phyloP scores from a whole-genome alignment of 2,888 invertebrate species.

The Polyploca ridens region DNA sequence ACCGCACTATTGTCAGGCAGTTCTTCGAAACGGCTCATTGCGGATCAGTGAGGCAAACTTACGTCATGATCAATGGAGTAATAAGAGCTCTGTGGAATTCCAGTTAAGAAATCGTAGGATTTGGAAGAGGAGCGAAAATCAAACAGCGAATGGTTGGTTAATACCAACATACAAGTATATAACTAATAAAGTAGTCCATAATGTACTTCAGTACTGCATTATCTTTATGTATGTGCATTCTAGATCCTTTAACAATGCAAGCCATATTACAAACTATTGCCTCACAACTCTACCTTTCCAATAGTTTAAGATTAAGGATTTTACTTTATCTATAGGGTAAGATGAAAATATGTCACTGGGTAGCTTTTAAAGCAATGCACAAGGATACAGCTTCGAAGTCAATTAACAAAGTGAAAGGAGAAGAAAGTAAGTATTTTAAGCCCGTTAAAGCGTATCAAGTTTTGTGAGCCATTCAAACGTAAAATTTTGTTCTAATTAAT shows the following conservation, averaged over 20 bases:
- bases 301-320: not conserved
- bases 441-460: not conserved
- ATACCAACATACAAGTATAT: not conserved
- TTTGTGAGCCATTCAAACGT: slow-evolving; percentile 22
- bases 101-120: slow-evolving; percentile 4
- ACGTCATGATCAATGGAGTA: slow-evolving; percentile 33
- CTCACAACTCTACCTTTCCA: not conserved
- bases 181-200: not conserved
- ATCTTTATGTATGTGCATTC: not conserved
- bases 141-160: not conserved
- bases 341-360: not conserved
- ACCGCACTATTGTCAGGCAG: slow-evolving; percentile 51
- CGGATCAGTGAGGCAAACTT: slow-evolving; percentile 53
- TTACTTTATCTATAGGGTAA: not conserved
- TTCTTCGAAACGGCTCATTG: slow-evolving; percentile 61
- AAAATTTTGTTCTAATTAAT: not conserved
- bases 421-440: not conserved
- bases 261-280: not conserved
- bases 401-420: slow-evolving; percentile 5
- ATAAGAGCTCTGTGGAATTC: slow-evolving; percentile 17
- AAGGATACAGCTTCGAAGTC: not conserved
- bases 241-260: not conserved
- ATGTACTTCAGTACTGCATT: not conserved
- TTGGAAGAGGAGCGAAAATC: not conserved
- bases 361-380: not conserved